Base-by-base conservation (phyloP, 2,888 invertebrate genomes). In the Andrena praecox region DNA sequence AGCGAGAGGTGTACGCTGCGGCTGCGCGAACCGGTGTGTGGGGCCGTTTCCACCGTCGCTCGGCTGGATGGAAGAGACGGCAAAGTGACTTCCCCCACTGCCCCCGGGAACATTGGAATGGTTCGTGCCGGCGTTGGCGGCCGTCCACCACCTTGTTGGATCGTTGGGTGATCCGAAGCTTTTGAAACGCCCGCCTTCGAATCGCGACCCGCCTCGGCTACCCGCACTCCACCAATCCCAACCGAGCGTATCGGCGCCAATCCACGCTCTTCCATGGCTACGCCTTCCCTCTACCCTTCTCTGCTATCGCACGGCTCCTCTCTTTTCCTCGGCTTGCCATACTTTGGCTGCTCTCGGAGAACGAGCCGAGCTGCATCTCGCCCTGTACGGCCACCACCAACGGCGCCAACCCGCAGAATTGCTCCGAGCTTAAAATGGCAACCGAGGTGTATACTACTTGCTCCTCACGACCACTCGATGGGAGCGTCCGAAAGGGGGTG, bases 11-110 rank as follows among this genome's bases (percentile, higher is more conserved):
- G 92, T 90, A 92, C 93, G 91, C 87, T 91, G 93, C 93, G 93
- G 90, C 92, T 93, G 93, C 93, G 93, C 92, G 92, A 91, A 93
- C 91, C 92, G 91, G 91, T 93, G 91, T 93, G 93, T 64, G 81
- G 89, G 80, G 73, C 80, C 82, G 88, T 85, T 87, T 80, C 84
- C 66, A 72, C 68, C 71, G 59, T 56, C 77, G 82, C 56, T 63
- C 50, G 66, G 71, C 85, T 66, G 73, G 86, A 76, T 80, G 87
- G 77, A 86, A 87, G 74, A 80, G 85, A 60, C 80, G 66, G 69
- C 82, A 66, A 85, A 86, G 82, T 76, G 67, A 83, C 60, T 85
- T 73, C 86, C 86, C 79, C 86, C 82, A 82, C 82, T 59, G 71
- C 16, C 24, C 16, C 35, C 16, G 54, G 33, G 27, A 31, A 80